Percentiles rank a stretch among this genome's conserved stretches.
phyloP scores from a whole-genome alignment of 2,888 invertebrate species.

The Seira musarum region DNA sequence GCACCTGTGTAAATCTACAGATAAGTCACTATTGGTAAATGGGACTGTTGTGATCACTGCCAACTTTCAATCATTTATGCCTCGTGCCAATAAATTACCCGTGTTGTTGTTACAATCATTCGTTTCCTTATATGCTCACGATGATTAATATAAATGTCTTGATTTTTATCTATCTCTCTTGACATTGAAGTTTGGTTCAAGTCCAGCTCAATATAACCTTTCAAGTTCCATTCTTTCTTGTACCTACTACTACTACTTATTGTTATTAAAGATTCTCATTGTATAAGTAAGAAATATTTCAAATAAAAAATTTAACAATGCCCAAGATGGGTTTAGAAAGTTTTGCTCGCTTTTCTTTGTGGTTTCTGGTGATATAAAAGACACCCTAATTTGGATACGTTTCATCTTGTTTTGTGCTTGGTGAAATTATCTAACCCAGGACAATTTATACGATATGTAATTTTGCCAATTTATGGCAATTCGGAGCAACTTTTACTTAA shows the following conservation, averaged over 20 bases:
- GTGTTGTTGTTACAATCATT: no score
- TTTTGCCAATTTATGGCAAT: no score
- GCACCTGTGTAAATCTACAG: no score
- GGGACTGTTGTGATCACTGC: conserved; percentile 31
- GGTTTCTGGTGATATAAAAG: background rate
- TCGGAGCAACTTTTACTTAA: no score
- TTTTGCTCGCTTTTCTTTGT: background rate
- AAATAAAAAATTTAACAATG: conserved; percentile 10
- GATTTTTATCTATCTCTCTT: background rate
- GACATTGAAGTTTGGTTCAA: conserved; percentile 27
- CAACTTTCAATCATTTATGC: conserved; percentile 25
- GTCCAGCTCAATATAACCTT: no score
- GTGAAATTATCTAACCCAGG: no score
- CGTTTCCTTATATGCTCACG: conserved; percentile 20
- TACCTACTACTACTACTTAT: no score
- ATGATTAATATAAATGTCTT: background rate
- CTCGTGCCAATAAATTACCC: conserved; percentile 22
- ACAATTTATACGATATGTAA: no score
- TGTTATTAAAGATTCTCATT: background rate
- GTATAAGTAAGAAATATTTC: conserved; percentile 1
- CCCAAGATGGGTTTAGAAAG: conserved; percentile 1
- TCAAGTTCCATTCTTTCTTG: no score
- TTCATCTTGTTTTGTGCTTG: no score
- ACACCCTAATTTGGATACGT: no score
- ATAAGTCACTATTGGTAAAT: no score